Conservation (phyloP, 1,140 invertebrate species). For the Epicauta chinensis region DNA sequence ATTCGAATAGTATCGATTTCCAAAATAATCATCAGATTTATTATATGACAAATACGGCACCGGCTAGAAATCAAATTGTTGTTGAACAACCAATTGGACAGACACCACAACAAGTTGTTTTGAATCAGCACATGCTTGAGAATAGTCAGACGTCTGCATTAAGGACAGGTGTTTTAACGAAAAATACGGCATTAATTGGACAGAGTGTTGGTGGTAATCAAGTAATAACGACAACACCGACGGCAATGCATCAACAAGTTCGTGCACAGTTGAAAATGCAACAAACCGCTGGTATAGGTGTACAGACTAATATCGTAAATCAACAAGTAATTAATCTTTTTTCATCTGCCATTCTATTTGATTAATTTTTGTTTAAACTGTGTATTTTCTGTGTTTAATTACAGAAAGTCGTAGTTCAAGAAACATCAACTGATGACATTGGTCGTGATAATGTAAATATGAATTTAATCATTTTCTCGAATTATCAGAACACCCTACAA, state of each 20-base stretch:
- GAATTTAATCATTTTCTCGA: no score
- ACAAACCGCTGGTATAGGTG: background rate
- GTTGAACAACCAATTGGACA: constrained; percentile 13
- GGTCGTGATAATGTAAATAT: no score
- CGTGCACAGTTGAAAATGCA: background rate
- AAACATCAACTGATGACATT: no score
- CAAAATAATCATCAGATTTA: constrained; percentile 20
- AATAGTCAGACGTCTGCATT: background rate
- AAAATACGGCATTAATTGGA: no score
- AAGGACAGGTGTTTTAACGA: no score
- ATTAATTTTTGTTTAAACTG: no score
- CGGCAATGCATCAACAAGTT: background rate
- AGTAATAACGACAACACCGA: no score
- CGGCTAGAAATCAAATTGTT: background rate
- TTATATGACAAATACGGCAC: constrained; percentile 14
- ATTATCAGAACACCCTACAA: no score
- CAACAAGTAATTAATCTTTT: background rate
- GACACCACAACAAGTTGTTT: constrained; percentile 27
- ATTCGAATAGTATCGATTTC: constrained; percentile 15
- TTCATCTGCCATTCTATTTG: no score
- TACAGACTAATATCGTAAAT: background rate
- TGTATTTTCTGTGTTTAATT: no score
- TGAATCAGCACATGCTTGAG: constrained; percentile 29
- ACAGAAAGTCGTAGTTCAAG: no score
- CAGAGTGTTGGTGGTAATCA: no score